Conservation (phyloP, 2,888 invertebrate species). For the Epinotia brunnichana region DNA sequence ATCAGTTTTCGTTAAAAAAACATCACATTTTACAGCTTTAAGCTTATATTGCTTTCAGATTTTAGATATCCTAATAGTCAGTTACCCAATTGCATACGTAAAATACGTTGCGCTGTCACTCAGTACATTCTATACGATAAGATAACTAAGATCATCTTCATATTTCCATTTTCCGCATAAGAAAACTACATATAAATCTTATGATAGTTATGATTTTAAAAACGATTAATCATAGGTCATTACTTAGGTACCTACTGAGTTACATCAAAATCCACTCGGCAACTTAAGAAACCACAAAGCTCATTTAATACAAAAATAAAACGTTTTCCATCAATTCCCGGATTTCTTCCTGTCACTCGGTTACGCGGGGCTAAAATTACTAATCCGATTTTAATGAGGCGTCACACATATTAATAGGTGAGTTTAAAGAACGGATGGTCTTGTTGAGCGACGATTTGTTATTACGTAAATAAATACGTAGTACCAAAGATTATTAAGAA, state of each 20-base stretch:
- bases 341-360: slow-evolving; percentile 35
- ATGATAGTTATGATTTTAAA: too few species aligned
- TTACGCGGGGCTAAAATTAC: slow-evolving; percentile 36
- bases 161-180: not conserved
- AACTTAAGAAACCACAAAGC: slow-evolving; percentile 27
- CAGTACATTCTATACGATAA: too few species aligned
- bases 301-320: slow-evolving; percentile 31
- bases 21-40: too few species aligned
- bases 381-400: slow-evolving; percentile 44
- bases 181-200: too few species aligned
- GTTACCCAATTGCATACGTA: too few species aligned
- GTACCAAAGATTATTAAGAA: too few species aligned
- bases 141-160: not conserved
- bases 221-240: too few species aligned
- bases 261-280: slow-evolving; percentile 10
- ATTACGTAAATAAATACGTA: slow-evolving; percentile 27
- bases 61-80: too few species aligned
- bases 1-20: too few species aligned
- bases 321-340: slow-evolving; percentile 37
- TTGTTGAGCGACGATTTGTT: slow-evolving; percentile 36
- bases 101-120: too few species aligned
- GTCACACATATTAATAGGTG: slow-evolving; percentile 40
- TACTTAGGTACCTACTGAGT: not conserved
- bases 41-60: too few species aligned
- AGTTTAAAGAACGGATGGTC: slow-evolving; percentile 33